Evolutionary conservation across 2,113 vertebrate species (phyloP).

Genomic region (Indicator maculatus): DNA sequence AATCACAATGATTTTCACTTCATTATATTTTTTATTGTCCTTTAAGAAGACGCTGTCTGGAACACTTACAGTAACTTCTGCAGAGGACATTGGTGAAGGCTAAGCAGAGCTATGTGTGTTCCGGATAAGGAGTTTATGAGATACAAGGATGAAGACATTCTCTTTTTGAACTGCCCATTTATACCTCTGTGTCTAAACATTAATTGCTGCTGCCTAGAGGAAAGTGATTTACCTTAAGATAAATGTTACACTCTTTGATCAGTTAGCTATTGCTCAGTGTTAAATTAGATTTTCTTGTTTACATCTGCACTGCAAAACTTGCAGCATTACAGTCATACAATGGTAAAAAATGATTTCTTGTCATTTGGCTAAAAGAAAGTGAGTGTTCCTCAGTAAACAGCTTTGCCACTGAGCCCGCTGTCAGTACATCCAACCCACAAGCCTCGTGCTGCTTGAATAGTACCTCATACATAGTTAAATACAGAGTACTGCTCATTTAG

Average conservation of each 20-base stretch:
- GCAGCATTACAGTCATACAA: background rate
- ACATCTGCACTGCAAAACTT: conserved; percentile 13
- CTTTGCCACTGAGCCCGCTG: background rate
- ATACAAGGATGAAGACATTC: background rate
- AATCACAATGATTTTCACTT: background rate
- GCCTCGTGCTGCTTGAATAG: background rate
- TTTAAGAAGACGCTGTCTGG: background rate
- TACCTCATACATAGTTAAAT: conserved; percentile 47
- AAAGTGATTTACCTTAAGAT: background rate
- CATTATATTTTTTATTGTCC: background rate
- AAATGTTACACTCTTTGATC: background rate
- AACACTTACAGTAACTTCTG: background rate
- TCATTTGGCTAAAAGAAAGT: background rate
- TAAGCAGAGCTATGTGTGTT: background rate
- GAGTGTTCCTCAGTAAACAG: background rate
- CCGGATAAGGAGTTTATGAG: background rate
- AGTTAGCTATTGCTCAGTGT: background rate
- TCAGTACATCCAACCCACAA: background rate
- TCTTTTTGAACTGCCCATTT: background rate
- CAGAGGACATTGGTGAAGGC: background rate
- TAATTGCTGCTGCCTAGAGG: background rate
- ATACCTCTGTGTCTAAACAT: background rate
- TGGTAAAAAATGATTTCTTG: conserved; percentile 33
- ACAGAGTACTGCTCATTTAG: conserved; percentile 31
- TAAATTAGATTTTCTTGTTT: conserved; percentile 29